phyloP scores from a whole-genome alignment of 2,888 invertebrate species.

The Cremastinae sp. region DNA sequence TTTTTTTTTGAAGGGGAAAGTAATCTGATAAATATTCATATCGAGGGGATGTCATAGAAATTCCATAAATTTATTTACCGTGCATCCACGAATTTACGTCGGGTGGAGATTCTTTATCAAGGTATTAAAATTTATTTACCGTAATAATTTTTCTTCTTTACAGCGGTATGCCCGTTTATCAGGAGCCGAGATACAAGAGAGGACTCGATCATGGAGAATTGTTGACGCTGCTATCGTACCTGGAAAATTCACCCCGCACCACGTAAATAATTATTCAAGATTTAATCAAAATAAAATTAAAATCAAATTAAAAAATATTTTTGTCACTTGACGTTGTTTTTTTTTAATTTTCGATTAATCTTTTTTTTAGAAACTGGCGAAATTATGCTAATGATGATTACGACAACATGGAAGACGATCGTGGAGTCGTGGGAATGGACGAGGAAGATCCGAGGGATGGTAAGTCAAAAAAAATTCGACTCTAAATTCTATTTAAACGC shows the following conservation, averaged over 20 bases:
- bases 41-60: too few species aligned
- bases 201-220: conserved; percentile 77
- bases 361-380: conserved; percentile 71
- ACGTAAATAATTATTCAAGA: conserved; percentile 63
- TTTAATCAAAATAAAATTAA: neutral
- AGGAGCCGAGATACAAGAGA: conserved; percentile 76
- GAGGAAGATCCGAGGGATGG: conserved; percentile 75
- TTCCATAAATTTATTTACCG: too few species aligned
- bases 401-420: conserved; percentile 73
- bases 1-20: too few species aligned
- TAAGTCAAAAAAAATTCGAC: conserved; percentile 44
- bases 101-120: too few species aligned
- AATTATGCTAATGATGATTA: conserved; percentile 74
- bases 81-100: too few species aligned
- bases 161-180: conserved; percentile 71
- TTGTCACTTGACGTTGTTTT: neutral
- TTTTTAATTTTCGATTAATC: neutral
- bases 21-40: too few species aligned
- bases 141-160: conserved; percentile 10
- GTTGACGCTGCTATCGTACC: conserved; percentile 75
- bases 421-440: conserved; percentile 69
- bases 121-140: too few species aligned
- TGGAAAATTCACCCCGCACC: conserved; percentile 77
- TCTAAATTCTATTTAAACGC: too few species aligned
- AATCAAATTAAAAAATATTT: conserved; percentile 2